These are phyloP conservation scores for Eupristina koningsbergeri DNA, from an alignment of 1,140 invertebrate genomes.

Conservation along the genomic window DNA sequence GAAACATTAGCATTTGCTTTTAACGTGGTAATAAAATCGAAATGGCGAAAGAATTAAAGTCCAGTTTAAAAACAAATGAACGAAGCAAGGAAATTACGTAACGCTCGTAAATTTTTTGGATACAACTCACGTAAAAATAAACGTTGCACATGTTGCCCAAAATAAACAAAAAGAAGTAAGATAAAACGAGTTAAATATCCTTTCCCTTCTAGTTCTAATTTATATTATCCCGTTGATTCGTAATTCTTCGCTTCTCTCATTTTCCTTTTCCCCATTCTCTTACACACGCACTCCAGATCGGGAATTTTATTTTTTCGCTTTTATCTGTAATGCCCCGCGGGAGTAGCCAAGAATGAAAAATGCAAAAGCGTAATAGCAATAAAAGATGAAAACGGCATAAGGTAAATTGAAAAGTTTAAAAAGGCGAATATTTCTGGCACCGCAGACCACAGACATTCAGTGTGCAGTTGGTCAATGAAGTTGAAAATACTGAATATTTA, in stretches of 20 bases:
- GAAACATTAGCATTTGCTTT: not conserved
- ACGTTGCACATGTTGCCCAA: too few species aligned
- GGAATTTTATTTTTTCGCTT: not conserved
- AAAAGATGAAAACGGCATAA: not conserved
- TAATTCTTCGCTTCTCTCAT: not conserved
- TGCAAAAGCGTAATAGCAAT: not conserved
- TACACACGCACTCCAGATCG: not conserved
- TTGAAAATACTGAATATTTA: conserved; percentile 21
- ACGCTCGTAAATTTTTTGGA: not conserved
- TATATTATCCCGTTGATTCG: conserved; percentile 9
- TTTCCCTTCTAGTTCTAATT: conserved; percentile 14
- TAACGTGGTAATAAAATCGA: not conserved
- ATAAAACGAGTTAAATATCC: not conserved
- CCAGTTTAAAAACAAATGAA: conserved; percentile 14
- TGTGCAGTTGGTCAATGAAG: not conserved
- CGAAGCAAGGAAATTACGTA: conserved; percentile 7
- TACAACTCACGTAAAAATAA: not conserved
- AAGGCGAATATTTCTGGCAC: conserved; percentile 41
- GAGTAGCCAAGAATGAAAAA: not conserved
- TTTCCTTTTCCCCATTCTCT: not conserved
- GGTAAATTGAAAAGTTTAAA: not conserved
- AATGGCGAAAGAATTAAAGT: conserved; percentile 20
- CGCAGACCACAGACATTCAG: conserved; percentile 18
- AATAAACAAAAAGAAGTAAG: conserved; percentile 25
- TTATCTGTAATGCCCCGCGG: not conserved